Base-by-base conservation (phyloP, 2,113 vertebrate genomes). In the Corythoichthys haematopterus region DNA sequence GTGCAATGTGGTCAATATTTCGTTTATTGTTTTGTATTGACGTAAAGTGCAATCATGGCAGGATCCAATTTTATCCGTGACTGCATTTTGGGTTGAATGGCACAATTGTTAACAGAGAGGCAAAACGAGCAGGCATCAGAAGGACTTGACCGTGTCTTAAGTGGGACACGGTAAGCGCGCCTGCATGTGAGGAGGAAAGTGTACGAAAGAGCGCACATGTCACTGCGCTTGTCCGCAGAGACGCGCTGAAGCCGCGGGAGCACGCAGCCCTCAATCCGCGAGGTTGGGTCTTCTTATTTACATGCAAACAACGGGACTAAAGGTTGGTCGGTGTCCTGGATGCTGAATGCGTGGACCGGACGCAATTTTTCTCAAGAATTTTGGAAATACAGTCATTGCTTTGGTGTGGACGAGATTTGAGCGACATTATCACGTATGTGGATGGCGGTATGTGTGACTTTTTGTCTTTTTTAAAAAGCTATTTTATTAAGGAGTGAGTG, bases 81-180 rank as follows among this genome's bases (percentile, higher is more conserved):
- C 28, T 11, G 10, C 20, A 33, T 33, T 56, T 56, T 36, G 1
- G 55, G 14, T 3, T 50, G 13, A 50, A 50, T 50, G 47, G 47
- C 14, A 50, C 2, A 12, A 50, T 15, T 4, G 14, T 13, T 50
- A 36, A 14, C 12, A 14, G 55, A 57, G 36, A 14, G 55, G 55
- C 36, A 38, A 38, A 8, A n/a, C n/a, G 4, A 12, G 40, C 66
- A 48, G 64, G 68, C 50, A 64, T 37, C 20, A 37, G n/a, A 51
- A 40, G 56, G 8, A 40, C 60, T 68, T 59, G 55, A 66, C 67
- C 76, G 79, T 66, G 52, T 66, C 46, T 46, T 81, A 72, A 82
- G 79, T 75, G 84, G 84, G 77, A 73, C 76, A 59, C 65, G 80
- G 80, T 79, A 28, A 35, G 53, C 53, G 81, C 75, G 53, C 60